Base-by-base conservation (phyloP, 2,113 vertebrate genomes). In the Notarius quadriscutis region DNA sequence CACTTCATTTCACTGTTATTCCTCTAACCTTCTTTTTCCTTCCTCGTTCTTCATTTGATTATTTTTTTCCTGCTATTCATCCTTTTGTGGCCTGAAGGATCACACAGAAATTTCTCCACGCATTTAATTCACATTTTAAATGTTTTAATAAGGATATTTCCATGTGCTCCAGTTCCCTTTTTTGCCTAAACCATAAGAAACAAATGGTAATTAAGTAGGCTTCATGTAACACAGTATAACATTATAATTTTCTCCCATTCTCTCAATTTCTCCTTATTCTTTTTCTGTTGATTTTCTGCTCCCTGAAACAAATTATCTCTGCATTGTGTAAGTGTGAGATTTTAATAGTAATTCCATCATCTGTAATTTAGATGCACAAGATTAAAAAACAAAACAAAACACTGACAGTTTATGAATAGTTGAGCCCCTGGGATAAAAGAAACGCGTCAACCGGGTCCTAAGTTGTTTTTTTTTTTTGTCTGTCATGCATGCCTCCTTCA, bases 41-140 rank as follows among this genome's bases (percentile, higher is more conserved):
- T 18, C 7, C 69, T 72, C 34, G 48, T 65, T 50, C 58, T 17
- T 74, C 69, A n/a, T 87, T 58, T 50, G 15, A 50, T 12, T n/a
- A 20, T 50, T 78, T 86, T 84, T 48, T 88, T 87, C 86, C 91
- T 89, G 34, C 88, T 88, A 10, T 72, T 87, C 89, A 10, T 30
- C 1, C 7, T 30, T 57, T 30, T 17, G 1, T 58, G 7, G 27
- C 53, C 22, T 58, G 53, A 10, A 80, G 7, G 27, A 60, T 11
- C 55, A 58, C 1, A 4, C 17, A 30, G 14, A 60, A 22, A 81
- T 41, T 22, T 25, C 30, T 25, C 51, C 50, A 17, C 1, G 1
- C 6, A 30, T 55, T 79, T 55, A 55, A 79, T 79, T 79, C 50
- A 7, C 22, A 22, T 75, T 75, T 72, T 41, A 41, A 72, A 41